Evolutionary conservation across 2,797 vertebrate genomes (phyloP).

Genomic region (Acestrorhynchus altus): DNA sequence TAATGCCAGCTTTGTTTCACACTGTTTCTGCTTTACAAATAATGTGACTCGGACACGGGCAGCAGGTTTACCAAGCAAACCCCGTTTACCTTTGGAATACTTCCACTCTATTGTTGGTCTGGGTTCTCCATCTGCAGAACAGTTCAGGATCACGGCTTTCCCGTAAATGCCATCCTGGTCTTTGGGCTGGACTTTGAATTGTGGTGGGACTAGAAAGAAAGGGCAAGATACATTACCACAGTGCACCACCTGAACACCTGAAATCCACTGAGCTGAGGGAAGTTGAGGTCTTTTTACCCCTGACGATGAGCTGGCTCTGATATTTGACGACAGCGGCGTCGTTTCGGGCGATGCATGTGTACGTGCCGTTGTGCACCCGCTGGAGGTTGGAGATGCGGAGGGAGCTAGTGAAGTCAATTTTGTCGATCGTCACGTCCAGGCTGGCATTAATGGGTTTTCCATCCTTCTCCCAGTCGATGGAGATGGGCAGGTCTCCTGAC

Average conservation of each 20-base stretch:
- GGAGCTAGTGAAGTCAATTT: conserved; percentile 98
- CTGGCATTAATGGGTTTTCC: conserved; percentile 92
- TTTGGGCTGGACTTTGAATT: conserved; percentile 95
- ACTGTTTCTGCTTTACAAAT: background rate
- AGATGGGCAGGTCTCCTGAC: conserved; percentile 95
- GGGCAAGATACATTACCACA: conserved; percentile 28
- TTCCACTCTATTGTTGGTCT: conserved; percentile 98
- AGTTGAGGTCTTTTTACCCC: conserved; percentile 79
- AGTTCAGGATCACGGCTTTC: conserved; percentile 95
- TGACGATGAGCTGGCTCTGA: conserved; percentile 94
- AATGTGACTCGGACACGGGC: background rate
- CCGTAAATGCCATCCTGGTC: conserved; percentile 98
- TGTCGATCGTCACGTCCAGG: conserved; percentile 96
- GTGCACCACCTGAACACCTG: background rate
- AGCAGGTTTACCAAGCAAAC: background rate
- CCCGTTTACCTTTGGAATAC: conserved; percentile 92
- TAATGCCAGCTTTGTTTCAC: no score
- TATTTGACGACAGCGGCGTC: conserved; percentile 94
- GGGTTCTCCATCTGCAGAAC: conserved; percentile 95
- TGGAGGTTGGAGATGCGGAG: conserved; percentile 96
- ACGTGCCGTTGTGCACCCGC: conserved; percentile 95
- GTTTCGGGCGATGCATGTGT: conserved; percentile 95
- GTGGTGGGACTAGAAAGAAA: conserved; percentile 88
- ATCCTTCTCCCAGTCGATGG: conserved; percentile 98
- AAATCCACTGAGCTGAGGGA: background rate